Evolutionary conservation across 2,888 invertebrate species (phyloP).

Genomic region (Megaustenia siamemsis): DNA sequence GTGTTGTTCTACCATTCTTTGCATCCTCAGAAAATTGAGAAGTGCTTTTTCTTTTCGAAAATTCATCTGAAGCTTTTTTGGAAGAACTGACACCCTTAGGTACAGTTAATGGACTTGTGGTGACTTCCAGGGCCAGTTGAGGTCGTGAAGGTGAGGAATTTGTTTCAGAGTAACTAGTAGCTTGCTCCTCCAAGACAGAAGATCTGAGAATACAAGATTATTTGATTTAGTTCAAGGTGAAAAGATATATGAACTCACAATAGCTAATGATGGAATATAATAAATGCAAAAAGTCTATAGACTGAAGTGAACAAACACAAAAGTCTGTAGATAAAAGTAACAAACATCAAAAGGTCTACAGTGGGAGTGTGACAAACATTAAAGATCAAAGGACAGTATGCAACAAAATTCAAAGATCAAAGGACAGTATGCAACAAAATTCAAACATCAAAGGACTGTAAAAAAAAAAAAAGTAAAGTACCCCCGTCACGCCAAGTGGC

Average conservation of each 20-base stretch:
- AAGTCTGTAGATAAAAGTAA: too few relatives aligned
- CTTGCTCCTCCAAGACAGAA: constrained; percentile 29
- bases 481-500: too few relatives aligned
- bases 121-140: constrained; percentile 47
- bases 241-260: not conserved
- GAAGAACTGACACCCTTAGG: not conserved
- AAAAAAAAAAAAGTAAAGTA: too few relatives aligned
- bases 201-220: constrained; percentile 37
- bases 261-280: not conserved
- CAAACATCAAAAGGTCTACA: too few relatives aligned
- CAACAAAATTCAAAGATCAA: too few relatives aligned
- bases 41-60: constrained; percentile 36
- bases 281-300: not conserved
- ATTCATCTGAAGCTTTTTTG: not conserved
- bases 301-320: too few relatives aligned
- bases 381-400: too few relatives aligned
- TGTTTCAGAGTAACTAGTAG: not conserved
- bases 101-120: constrained; percentile 26
- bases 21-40: constrained; percentile 37
- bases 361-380: too few relatives aligned
- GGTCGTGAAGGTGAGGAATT: not conserved
- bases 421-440: too few relatives aligned
- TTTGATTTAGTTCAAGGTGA: not conserved
- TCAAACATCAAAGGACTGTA: too few relatives aligned
- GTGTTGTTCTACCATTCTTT: constrained; percentile 31